phyloP scores from a whole-genome alignment of 2,888 invertebrate species.

The Ophion costatus region DNA sequence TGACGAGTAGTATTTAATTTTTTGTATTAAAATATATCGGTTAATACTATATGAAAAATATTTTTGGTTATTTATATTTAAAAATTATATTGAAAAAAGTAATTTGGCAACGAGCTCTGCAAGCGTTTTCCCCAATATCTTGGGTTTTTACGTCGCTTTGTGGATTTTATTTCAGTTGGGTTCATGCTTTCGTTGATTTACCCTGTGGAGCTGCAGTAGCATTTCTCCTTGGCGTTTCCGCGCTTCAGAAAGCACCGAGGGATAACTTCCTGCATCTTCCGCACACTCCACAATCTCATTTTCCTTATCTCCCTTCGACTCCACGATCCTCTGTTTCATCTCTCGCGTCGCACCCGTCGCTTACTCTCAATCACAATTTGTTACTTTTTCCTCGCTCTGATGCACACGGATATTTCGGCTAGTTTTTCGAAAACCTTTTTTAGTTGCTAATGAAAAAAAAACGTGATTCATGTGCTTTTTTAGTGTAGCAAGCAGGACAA shows the following conservation, averaged over 20 bases:
- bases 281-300: conserved; percentile 23
- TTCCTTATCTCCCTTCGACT: conserved; percentile 25
- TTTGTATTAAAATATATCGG: not conserved
- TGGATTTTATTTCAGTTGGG: not conserved
- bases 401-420: conserved; percentile 8
- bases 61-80: not conserved
- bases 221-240: conserved; percentile 33
- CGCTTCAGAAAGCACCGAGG: conserved; percentile 35
- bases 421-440: conserved; percentile 11
- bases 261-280: conserved; percentile 32
- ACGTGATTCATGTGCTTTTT: too few relatives aligned
- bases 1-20: not conserved
- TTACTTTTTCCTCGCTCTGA: conserved; percentile 33
- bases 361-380: conserved; percentile 43
- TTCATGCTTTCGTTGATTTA: conserved; percentile 12
- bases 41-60: not conserved
- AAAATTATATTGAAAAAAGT: not conserved
- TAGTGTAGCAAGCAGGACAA: too few relatives aligned
- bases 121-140: not conserved
- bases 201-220: conserved; percentile 48
- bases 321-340: not conserved
- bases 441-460: too few relatives aligned
- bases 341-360: not conserved
- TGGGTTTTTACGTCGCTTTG: not conserved
- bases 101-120: not conserved